Conservation (phyloP, 2,888 invertebrate genomes). For the Podabrus alpinus region DNA sequence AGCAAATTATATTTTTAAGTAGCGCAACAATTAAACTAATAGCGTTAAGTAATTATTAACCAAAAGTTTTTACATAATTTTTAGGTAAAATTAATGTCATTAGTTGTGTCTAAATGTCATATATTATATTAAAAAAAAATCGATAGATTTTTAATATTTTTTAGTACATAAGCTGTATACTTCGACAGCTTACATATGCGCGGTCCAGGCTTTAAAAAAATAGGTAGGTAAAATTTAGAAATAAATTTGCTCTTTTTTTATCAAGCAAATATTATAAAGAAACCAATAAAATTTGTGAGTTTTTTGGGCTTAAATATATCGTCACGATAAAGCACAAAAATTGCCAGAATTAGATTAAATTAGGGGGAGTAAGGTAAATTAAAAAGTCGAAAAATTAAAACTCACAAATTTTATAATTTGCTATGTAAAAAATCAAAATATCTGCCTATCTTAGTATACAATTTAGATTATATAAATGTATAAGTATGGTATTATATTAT, state of each 20-base stretch:
- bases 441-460: conserved; percentile 1
- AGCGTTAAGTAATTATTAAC: neutral
- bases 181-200: conserved; percentile 33
- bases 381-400: neutral
- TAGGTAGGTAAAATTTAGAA: conserved; percentile 1
- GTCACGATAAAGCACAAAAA: neutral
- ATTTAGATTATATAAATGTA: neutral
- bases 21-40: neutral
- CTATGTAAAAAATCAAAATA: neutral
- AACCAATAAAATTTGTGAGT: neutral
- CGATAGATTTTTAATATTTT: conserved; percentile 24
- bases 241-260: neutral
- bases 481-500: neutral
- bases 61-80: neutral
- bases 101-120: conserved; percentile 24
- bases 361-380: neutral
- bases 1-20: neutral
- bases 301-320: neutral
- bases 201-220: conserved; percentile 40
- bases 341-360: neutral
- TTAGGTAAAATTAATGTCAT: conserved; percentile 13
- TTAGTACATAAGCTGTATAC: conserved; percentile 35
- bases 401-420: neutral
- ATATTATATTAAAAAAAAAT: neutral
- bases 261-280: neutral